These are phyloP conservation scores for Pantelozetes paolii DNA, from an alignment of 2,888 invertebrate species.

Conservation along the genomic window DNA sequence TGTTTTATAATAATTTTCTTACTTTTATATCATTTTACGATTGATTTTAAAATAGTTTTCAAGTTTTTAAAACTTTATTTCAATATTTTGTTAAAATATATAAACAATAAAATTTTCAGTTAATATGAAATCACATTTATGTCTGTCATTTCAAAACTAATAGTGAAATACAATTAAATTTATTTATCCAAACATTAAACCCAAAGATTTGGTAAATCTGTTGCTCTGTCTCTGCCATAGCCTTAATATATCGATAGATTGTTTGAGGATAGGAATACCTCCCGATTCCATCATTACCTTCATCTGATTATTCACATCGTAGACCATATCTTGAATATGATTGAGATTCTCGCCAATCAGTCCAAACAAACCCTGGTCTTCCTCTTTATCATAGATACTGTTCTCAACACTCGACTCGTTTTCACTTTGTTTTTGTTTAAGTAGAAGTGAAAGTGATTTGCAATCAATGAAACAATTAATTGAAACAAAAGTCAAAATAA, in stretches of 20 bases:
- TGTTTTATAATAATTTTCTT: too few relatives aligned
- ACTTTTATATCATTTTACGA: too few relatives aligned
- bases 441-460: conserved; percentile 3
- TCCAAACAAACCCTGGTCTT: background rate
- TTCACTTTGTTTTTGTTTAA: background rate
- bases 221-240: conserved; percentile 27
- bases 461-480: background rate
- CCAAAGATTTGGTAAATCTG: background rate
- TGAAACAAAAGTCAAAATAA: background rate
- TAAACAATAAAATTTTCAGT: too few relatives aligned
- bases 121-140: too few relatives aligned
- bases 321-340: conserved; percentile 19
- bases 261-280: conserved; percentile 12
- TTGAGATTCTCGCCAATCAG: conserved; percentile 5
- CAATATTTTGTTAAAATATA: too few relatives aligned
- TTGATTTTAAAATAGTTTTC: too few relatives aligned
- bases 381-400: background rate
- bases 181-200: conserved; percentile 16
- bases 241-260: conserved; percentile 20
- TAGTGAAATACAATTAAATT: background rate
- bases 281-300: conserved; percentile 15
- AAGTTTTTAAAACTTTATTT: too few relatives aligned
- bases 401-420: background rate
- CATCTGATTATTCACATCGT: conserved; percentile 23
- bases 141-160: background rate